Evolutionary conservation across 2,797 vertebrate species (phyloP), one percentile per base, ranked within the genome.

Genomic region (Gambelia wislizenii): DNA sequence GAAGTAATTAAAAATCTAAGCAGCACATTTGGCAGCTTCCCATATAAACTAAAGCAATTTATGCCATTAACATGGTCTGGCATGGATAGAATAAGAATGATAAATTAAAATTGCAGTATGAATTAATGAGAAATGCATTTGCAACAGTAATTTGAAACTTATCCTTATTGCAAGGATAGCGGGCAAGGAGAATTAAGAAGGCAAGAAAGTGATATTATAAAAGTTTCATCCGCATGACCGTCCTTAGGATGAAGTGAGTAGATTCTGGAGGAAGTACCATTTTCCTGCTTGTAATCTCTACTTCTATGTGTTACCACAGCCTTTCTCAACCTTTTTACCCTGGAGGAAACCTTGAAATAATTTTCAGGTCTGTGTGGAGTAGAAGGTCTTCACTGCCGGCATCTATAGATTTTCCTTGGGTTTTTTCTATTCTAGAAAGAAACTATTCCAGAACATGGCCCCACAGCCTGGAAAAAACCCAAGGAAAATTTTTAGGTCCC

Each of bases 1-100:
- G 56, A 76, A 83, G 36, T 75, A 75, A 90, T 83, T 86, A 89
- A 61, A 89, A 67, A 86, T 67, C 16, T 89, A 52, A 82, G 79
- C 59, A 25, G 39, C n/a, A 67, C 33, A 54, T 82, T 86, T 82
- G 79, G 69, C 78, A 82, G 59, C 70, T 89, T 89, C 44, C 69
- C 64, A 70, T 76, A 75, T 42, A 52, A 64, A 82, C 56, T 75
- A 82, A 49, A 74, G 44, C 78, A 89, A 49, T 81, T 89, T 75
- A 61, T 36, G 42, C 36, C 80, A 80, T 64, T 81, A 85, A 67
- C 36, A 70, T 78, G 56, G n/a, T 67, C 70, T 82, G 44, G 79
- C 84, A 81, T 75, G 33, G 70, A 25, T 42, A n/a, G 84, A 86
- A 86, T 42, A 30, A 42, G 56, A 80, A 74, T 36, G 52, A 52